Evolutionary conservation across 2,888 invertebrate genomes (phyloP).

Genomic region (Suillia variegata): DNA sequence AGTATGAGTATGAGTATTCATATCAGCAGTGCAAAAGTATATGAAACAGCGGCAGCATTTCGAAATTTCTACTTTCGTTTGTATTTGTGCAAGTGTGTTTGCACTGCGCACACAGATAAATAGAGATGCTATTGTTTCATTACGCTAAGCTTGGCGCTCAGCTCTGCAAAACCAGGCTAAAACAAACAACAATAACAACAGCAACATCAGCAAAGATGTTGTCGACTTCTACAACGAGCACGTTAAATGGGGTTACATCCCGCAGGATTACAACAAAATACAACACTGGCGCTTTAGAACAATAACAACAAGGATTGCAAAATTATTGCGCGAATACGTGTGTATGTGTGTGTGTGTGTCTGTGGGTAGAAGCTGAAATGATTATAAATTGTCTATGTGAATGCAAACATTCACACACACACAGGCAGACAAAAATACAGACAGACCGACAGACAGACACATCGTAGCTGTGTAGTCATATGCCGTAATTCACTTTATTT

Average conservation of each 20-base stretch:
- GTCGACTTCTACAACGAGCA: background rate
- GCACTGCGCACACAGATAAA: background rate
- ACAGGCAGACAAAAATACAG: too few relatives aligned
- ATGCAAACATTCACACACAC: too few relatives aligned
- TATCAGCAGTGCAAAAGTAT: background rate
- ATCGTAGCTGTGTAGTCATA: too few relatives aligned
- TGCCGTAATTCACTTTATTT: too few relatives aligned
- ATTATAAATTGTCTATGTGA: too few relatives aligned
- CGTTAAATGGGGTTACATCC: constrained; percentile 9
- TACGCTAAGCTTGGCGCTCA: constrained; percentile 13
- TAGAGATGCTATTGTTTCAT: constrained; percentile 13
- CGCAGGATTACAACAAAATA: constrained; percentile 12
- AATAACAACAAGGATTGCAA: too few relatives aligned
- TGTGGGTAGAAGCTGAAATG: too few relatives aligned
- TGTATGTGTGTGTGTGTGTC: too few relatives aligned
- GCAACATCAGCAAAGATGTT: background rate
- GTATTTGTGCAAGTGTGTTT: background rate
- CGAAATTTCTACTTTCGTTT: background rate
- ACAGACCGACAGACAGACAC: too few relatives aligned
- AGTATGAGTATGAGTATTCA: background rate
- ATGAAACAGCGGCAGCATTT: background rate
- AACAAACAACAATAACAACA: background rate
- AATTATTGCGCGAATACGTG: too few relatives aligned
- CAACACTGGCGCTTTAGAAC: background rate
- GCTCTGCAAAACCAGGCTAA: background rate